Percentiles rank a stretch among this genome's conserved stretches.
Evolutionary conservation across 2,113 vertebrate species (phyloP).

Genomic region (Scomber scombrus): DNA sequence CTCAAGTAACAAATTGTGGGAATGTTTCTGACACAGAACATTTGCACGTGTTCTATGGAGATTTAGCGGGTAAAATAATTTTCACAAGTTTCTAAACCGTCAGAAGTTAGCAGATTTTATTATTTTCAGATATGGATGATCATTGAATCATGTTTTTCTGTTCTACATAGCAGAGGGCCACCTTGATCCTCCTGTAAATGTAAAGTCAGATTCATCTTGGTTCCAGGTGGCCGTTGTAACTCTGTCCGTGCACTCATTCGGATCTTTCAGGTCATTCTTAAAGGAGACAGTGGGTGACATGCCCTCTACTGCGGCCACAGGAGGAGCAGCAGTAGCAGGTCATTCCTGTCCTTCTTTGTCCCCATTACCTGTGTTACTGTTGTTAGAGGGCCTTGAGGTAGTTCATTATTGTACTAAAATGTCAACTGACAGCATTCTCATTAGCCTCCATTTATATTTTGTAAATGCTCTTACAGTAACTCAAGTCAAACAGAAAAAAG

Average conservation of each 20-base stretch:
- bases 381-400: background rate
- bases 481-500: background rate
- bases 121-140: background rate
- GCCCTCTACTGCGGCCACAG: slow-evolving; percentile 22
- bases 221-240: slow-evolving; percentile 60
- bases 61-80: slow-evolving; percentile 52
- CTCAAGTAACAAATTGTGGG: slow-evolving; percentile 60
- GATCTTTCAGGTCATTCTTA: slow-evolving; percentile 59
- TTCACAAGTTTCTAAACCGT: background rate
- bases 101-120: background rate
- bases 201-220: slow-evolving; percentile 61
- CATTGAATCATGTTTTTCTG: background rate
- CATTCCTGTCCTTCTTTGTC: slow-evolving; percentile 23
- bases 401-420: slow-evolving; percentile 7
- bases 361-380: slow-evolving; percentile 16
- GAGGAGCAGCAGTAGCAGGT: slow-evolving; percentile 16
- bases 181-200: slow-evolving; percentile 71
- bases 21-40: slow-evolving; percentile 42
- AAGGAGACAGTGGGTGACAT: slow-evolving; percentile 4
- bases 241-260: background rate
- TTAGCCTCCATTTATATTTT: background rate
- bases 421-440: background rate
- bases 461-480: slow-evolving; percentile 6
- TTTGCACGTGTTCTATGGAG: slow-evolving; percentile 59
- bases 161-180: slow-evolving; percentile 48